Evolutionary conservation across 2,797 vertebrate genomes (phyloP).

Genomic region (Phrynocephalus vlangalii): DNA sequence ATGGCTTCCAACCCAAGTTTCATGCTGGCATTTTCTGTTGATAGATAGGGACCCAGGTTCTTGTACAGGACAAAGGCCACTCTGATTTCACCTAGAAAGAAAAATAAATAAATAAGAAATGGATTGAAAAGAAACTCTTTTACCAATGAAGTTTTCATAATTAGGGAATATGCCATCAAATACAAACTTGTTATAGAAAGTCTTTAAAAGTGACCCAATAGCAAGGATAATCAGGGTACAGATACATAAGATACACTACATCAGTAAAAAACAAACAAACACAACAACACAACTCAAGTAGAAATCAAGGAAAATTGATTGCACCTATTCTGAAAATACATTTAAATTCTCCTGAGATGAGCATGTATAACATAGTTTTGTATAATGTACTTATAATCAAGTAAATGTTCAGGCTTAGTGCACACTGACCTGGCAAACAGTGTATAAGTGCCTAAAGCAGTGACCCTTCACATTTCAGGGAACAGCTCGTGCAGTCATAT

Average conservation of each 20-base stretch:
- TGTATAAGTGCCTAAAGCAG: not conserved
- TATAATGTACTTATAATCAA: not conserved
- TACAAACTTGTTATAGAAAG: not conserved
- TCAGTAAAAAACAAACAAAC: too few relatives aligned
- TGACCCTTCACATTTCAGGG: not conserved
- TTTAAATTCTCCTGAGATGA: not conserved
- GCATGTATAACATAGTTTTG: not conserved
- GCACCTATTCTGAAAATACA: not conserved
- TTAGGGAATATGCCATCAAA: not conserved
- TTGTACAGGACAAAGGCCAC: constrained; percentile 98
- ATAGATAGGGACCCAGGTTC: constrained; percentile 94
- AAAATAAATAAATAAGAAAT: not conserved
- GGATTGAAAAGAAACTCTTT: not conserved
- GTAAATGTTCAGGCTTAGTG: too few relatives aligned
- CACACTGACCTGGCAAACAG: not conserved
- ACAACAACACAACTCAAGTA: not conserved
- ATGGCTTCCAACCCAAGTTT: constrained; percentile 92
- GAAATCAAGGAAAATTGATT: not conserved
- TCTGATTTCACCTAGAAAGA: constrained; percentile 91
- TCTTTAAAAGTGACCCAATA: not conserved
- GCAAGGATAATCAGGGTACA: not conserved
- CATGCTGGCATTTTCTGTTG: constrained; percentile 97
- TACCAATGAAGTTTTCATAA: not conserved
- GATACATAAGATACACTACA: not conserved
- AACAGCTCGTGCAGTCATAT: not conserved